These are phyloP conservation scores for Thymelicus acteon DNA, from an alignment of 2,888 invertebrate species.

Conservation along the genomic window DNA sequence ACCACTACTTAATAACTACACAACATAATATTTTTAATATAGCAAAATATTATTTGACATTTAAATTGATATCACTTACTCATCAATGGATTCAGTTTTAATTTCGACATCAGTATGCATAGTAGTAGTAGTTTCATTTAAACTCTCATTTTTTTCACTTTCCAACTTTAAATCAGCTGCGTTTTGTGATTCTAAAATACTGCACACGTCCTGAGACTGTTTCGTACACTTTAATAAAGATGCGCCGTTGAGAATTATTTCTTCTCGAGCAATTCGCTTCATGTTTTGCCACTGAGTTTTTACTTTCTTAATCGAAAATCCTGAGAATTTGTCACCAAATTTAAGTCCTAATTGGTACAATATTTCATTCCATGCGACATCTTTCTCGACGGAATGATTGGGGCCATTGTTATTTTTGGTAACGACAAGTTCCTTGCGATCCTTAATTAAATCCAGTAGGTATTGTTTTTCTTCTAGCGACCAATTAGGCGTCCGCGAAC, in stretches of 20 bases:
- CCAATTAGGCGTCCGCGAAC: slow-evolving; percentile 78
- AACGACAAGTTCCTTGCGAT: slow-evolving; percentile 72
- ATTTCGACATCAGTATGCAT: slow-evolving; percentile 69
- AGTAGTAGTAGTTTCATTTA: slow-evolving; percentile 53
- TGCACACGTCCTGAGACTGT: slow-evolving; percentile 72
- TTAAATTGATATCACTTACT: slow-evolving; percentile 60
- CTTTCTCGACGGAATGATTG: slow-evolving; percentile 75
- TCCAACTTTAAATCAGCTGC: slow-evolving; percentile 28
- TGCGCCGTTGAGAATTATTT: slow-evolving; percentile 64
- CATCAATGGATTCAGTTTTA: slow-evolving; percentile 76
- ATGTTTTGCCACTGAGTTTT: slow-evolving; percentile 83
- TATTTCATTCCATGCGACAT: slow-evolving; percentile 78
- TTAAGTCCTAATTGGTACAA: slow-evolving; percentile 62
- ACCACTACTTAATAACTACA: no score
- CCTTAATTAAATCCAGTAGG: slow-evolving; percentile 75
- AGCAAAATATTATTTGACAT: no score
- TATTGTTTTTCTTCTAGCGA: slow-evolving; percentile 76
- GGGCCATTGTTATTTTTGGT: slow-evolving; percentile 74
- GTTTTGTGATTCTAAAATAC: slow-evolving; percentile 62
- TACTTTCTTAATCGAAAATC: slow-evolving; percentile 74
- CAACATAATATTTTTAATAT: no score
- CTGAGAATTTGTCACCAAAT: slow-evolving; percentile 72
- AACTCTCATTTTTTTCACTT: slow-evolving; percentile 50
- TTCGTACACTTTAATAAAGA: slow-evolving; percentile 61
- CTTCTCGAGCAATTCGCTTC: slow-evolving; percentile 79